phyloP scores from a whole-genome alignment of 2,113 vertebrate species.

The Strigops habroptila region DNA sequence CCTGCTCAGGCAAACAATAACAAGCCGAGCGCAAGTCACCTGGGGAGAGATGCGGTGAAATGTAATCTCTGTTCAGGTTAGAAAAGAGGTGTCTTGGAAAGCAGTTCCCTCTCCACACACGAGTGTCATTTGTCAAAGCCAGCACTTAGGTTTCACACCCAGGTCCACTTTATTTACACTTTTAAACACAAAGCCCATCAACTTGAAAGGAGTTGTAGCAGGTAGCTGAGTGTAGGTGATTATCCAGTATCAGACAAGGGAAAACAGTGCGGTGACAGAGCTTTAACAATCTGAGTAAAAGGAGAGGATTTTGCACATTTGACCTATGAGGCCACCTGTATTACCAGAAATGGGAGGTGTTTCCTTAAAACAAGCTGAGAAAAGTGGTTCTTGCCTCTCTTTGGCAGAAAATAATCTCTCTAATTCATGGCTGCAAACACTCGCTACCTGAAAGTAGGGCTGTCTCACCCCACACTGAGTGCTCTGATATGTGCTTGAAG shows the following conservation, averaged over 20 bases:
- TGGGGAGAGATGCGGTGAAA: not conserved
- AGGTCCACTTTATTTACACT: conserved; percentile 4
- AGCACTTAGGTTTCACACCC: conserved; percentile 52
- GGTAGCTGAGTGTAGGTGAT: not conserved
- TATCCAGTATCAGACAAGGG: not conserved
- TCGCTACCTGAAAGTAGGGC: not conserved
- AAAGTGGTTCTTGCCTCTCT: not conserved
- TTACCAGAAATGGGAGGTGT: conserved; percentile 37
- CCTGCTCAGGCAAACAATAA: conserved; percentile 16
- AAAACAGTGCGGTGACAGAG: conserved; percentile 43
- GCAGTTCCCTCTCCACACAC: not conserved
- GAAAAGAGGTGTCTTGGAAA: not conserved
- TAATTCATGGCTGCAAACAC: not conserved
- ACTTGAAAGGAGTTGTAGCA: conserved; percentile 3
- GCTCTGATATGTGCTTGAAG: not conserved
- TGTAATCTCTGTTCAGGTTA: not conserved
- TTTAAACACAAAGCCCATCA: not conserved
- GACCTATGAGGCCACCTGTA: conserved; percentile 29
- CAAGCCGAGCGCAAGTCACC: not conserved
- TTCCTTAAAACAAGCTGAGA: conserved; percentile 28
- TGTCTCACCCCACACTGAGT: not conserved
- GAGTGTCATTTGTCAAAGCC: conserved; percentile 34
- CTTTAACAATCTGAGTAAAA: conserved; percentile 51
- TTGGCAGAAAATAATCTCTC: not conserved
- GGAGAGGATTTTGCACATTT: conserved; percentile 49